phyloP scores from a whole-genome alignment of 2,888 invertebrate species.

The Tipula helvola region DNA sequence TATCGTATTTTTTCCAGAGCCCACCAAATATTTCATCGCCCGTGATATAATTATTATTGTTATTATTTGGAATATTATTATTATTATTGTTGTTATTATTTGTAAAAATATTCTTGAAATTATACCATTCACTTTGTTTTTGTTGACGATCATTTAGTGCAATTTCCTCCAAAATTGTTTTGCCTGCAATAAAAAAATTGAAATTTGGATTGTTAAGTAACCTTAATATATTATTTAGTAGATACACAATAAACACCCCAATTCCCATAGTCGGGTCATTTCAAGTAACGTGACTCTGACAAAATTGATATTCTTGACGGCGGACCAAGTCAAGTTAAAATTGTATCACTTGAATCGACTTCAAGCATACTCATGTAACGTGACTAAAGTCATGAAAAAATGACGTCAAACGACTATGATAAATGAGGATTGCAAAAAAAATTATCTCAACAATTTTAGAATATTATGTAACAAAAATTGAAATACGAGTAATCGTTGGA shows the following conservation, averaged over 20 bases:
- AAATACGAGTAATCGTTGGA: too few relatives aligned
- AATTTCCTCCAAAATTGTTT: background rate
- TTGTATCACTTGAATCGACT: too few relatives aligned
- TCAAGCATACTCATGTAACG: too few relatives aligned
- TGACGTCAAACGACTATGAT: too few relatives aligned
- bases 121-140: constrained; percentile 5
- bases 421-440: too few relatives aligned
- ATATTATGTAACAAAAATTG: too few relatives aligned
- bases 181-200: background rate
- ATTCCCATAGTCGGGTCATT: too few relatives aligned
- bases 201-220: background rate
- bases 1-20: background rate
- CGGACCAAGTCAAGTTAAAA: too few relatives aligned
- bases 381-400: too few relatives aligned
- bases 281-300: too few relatives aligned
- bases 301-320: too few relatives aligned
- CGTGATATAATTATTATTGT: constrained; percentile 8
- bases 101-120: constrained; percentile 6
- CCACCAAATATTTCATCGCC: constrained; percentile 4
- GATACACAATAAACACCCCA: background rate
- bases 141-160: background rate
- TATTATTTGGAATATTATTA: background rate
- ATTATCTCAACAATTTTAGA: too few relatives aligned
- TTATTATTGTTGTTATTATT: background rate
- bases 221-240: background rate